phyloP scores from a whole-genome alignment of 1,140 invertebrate species.

The Drosophila setifemur region DNA sequence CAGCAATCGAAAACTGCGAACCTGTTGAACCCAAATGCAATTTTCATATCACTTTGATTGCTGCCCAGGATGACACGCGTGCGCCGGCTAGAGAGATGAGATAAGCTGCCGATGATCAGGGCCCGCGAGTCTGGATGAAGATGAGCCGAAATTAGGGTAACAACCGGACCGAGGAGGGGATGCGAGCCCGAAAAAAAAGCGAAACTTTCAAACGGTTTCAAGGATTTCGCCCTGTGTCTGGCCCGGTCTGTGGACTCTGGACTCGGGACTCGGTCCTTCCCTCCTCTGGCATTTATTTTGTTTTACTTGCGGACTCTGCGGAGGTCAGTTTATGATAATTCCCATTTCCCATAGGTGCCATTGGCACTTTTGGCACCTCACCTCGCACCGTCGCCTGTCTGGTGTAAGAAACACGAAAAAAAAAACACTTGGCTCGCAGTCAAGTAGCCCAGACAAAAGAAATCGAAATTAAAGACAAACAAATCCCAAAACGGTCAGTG shows the following conservation, averaged over 20 bases:
- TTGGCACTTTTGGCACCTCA: constrained; percentile 60
- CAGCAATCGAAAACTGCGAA: constrained; percentile 55
- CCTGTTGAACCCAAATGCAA: constrained; percentile 80
- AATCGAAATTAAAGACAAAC: constrained; percentile 77
- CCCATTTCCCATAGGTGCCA: constrained; percentile 74
- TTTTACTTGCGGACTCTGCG: constrained; percentile 18
- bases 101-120: constrained; percentile 62
- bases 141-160: constrained; percentile 71
- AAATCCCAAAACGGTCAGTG: constrained; percentile 65
- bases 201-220: constrained; percentile 79
- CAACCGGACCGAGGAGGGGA: constrained; percentile 44
- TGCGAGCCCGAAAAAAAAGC: constrained; percentile 44
- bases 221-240: constrained; percentile 49
- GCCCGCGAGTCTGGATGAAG: constrained; percentile 43
- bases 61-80: constrained; percentile 78
- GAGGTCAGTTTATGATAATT: constrained; percentile 71
- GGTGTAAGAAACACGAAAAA: constrained; percentile 21
- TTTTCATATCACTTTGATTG: constrained; percentile 82
- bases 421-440: constrained; percentile 60
- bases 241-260: background rate
- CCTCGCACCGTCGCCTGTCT: constrained; percentile 27
- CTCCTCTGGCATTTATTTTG: background rate
- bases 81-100: constrained; percentile 62
- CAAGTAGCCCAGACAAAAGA: constrained; percentile 62
- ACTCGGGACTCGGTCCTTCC: too few species aligned